Conservation (phyloP, 1,140 invertebrate species). For the Teleopsis dalmanni region DNA sequence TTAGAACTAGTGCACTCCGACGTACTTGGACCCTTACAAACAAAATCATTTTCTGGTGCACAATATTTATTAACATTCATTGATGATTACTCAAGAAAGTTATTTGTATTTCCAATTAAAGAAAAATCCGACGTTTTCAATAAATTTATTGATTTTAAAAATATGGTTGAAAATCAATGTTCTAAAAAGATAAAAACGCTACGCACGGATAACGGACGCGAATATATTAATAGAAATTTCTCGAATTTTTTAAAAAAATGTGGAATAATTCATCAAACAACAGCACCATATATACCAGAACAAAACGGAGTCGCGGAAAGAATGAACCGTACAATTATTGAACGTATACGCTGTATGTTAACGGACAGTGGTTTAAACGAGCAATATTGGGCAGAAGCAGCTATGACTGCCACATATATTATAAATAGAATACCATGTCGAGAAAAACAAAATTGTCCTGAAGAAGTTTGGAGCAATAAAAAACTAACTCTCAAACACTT, state of each 20-base stretch:
- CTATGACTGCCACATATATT: conserved; percentile 2
- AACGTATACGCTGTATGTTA: conserved; percentile 9
- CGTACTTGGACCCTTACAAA: conserved; percentile 44
- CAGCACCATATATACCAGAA: conserved; percentile 1
- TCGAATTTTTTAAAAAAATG: neutral
- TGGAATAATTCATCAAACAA: neutral
- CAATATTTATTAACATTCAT: conserved; percentile 34
- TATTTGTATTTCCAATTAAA: conserved; percentile 26
- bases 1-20: conserved; percentile 33
- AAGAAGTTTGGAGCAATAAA: neutral
- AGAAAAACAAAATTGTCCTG: conserved; percentile 2
- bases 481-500: neutral
- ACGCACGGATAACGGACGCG: neutral
- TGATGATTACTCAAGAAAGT: conserved; percentile 43
- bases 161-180: conserved; percentile 9
- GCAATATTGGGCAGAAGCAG: conserved; percentile 5
- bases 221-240: neutral
- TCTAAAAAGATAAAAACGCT: conserved; percentile 17
- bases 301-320: conserved; percentile 3
- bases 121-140: conserved; percentile 3
- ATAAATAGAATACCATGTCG: conserved; percentile 3
- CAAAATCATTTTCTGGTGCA: conserved; percentile 22
- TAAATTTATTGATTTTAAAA: conserved; percentile 33
- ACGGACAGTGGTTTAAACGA: neutral
- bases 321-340: conserved; percentile 5